Evolutionary conservation across 2,113 vertebrate species (phyloP).

Genomic region (Heterochromis multidens): DNA sequence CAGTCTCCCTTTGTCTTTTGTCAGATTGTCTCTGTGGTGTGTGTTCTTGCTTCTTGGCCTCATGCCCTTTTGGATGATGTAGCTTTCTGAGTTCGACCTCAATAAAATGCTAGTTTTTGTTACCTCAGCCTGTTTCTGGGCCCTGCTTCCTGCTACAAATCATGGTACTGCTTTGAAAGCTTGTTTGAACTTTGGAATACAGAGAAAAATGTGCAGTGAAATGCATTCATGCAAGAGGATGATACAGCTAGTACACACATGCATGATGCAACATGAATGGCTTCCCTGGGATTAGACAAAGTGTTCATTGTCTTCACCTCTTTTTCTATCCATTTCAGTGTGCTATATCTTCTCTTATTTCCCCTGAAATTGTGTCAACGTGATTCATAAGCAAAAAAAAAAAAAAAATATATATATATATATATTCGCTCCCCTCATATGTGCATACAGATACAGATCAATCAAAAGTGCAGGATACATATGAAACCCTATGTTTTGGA

Average conservation of each 20-base stretch:
- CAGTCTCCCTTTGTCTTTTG: background rate
- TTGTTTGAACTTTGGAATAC: constrained; percentile 41
- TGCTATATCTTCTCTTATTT: background rate
- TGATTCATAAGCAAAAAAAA: no score
- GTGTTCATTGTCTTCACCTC: background rate
- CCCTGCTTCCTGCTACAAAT: background rate
- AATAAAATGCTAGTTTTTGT: background rate
- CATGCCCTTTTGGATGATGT: background rate
- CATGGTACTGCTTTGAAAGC: background rate
- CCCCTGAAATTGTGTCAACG: background rate
- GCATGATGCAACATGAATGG: background rate
- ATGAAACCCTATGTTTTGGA: no score
- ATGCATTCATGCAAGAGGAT: constrained; percentile 1
- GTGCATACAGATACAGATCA: no score
- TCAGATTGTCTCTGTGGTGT: background rate
- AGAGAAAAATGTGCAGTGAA: constrained; percentile 31
- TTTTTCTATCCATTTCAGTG: background rate
- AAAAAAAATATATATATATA: no score
- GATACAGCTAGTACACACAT: background rate
- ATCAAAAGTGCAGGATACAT: no score
- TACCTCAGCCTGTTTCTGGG: background rate
- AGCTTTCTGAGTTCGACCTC: background rate
- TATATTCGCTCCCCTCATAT: no score
- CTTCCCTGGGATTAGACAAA: background rate
- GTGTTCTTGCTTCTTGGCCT: background rate